Conservation (phyloP, 2,888 invertebrate genomes). For the Hetaerina titia region DNA sequence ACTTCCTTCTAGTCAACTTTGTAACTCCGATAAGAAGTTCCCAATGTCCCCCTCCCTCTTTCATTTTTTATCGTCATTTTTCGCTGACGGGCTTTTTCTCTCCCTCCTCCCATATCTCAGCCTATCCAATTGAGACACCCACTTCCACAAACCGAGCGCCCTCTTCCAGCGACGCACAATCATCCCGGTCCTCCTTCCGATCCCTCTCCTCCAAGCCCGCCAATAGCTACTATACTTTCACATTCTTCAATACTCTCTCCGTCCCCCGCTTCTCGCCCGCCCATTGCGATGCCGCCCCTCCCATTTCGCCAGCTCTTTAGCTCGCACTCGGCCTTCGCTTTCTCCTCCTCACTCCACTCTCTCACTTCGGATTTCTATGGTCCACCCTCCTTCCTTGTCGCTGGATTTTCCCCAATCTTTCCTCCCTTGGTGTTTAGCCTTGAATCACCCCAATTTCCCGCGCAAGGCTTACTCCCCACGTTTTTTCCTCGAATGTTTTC, state of each 20-base stretch:
- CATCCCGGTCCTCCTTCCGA: neutral
- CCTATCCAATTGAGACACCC: slow-evolving; percentile 52
- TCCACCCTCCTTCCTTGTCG: neutral
- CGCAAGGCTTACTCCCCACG: too few relatives aligned
- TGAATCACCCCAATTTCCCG: too few relatives aligned
- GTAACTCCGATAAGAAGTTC: slow-evolving; percentile 45
- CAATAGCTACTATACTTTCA: neutral
- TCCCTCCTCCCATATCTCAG: slow-evolving; percentile 33
- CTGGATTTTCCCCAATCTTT: neutral
- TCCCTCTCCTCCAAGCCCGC: neutral
- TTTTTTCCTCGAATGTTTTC: too few relatives aligned
- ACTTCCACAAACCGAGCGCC: slow-evolving; percentile 22
- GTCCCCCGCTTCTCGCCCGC: neutral
- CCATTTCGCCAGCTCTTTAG: neutral
- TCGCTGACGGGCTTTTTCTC: slow-evolving; percentile 31
- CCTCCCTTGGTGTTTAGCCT: neutral
- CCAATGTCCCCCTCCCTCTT: neutral
- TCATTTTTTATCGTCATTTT: slow-evolving; percentile 47
- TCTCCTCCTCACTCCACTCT: neutral
- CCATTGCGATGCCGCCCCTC: slow-evolving; percentile 9
- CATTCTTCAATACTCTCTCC: slow-evolving; percentile 7
- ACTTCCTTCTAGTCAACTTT: slow-evolving; percentile 18
- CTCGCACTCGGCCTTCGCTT: neutral
- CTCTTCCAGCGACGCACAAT: slow-evolving; percentile 37
- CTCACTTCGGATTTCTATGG: neutral